Evolutionary conservation across 2,888 invertebrate species (phyloP).

Genomic region (Zonitis immaculata): DNA sequence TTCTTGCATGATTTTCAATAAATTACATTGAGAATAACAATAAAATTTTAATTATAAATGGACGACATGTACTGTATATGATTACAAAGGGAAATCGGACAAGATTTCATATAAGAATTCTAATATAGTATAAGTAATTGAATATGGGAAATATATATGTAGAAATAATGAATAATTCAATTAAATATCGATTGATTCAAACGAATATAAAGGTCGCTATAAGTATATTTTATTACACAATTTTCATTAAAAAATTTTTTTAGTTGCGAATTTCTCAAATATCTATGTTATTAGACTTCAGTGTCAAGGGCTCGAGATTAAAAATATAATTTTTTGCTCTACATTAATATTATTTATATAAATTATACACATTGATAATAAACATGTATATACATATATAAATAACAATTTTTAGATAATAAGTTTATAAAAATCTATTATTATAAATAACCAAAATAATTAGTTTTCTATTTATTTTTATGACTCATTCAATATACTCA

Average conservation of each 20-base stretch:
- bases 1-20: background rate
- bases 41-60: background rate
- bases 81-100: slow-evolving; percentile 1
- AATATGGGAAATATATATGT: background rate
- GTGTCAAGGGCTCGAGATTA: background rate
- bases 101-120: background rate
- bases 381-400: too few relatives aligned
- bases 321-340: background rate
- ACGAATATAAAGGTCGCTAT: background rate
- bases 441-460: too few relatives aligned
- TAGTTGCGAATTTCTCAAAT: background rate
- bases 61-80: background rate
- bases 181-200: background rate
- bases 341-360: too few relatives aligned
- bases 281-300: background rate
- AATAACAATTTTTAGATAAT: too few relatives aligned
- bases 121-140: background rate
- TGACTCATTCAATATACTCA: too few relatives aligned
- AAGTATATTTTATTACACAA: too few relatives aligned
- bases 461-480: too few relatives aligned
- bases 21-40: background rate
- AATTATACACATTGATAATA: too few relatives aligned
- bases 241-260: too few relatives aligned
- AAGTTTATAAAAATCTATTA: too few relatives aligned
- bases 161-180: background rate